Evolutionary conservation across 2,113 vertebrate genomes (phyloP).

Genomic region (Rhabdomys dilectus): DNA sequence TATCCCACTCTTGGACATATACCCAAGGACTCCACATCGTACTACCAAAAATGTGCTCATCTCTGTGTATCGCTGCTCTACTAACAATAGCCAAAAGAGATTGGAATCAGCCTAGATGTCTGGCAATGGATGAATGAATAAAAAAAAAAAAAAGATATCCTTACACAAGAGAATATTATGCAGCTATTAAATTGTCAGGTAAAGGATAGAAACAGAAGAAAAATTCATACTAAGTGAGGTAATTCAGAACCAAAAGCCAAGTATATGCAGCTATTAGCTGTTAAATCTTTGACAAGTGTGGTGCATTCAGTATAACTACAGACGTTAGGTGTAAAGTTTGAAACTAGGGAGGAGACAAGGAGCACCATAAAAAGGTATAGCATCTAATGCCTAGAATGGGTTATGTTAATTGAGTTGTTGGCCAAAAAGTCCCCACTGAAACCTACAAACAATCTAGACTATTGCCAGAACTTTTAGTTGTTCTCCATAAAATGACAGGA

Average conservation of each 20-base stretch:
- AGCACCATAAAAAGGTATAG: neutral
- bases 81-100: neutral
- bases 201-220: neutral
- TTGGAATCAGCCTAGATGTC: neutral
- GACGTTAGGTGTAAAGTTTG: neutral
- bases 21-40: neutral
- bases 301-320: neutral
- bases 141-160: neutral
- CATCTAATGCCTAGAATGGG: neutral
- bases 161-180: neutral
- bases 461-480: neutral
- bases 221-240: neutral
- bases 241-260: neutral
- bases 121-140: neutral
- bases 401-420: neutral
- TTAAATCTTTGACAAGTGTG: neutral
- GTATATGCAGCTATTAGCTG: too few relatives aligned
- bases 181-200: neutral
- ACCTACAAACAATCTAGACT: neutral
- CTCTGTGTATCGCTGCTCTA: neutral
- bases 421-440: neutral
- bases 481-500: neutral
- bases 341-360: neutral
- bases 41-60: neutral
- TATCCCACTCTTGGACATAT: neutral